Conservation (phyloP, 2,888 invertebrate genomes). For the Hymenopus coronatus region DNA sequence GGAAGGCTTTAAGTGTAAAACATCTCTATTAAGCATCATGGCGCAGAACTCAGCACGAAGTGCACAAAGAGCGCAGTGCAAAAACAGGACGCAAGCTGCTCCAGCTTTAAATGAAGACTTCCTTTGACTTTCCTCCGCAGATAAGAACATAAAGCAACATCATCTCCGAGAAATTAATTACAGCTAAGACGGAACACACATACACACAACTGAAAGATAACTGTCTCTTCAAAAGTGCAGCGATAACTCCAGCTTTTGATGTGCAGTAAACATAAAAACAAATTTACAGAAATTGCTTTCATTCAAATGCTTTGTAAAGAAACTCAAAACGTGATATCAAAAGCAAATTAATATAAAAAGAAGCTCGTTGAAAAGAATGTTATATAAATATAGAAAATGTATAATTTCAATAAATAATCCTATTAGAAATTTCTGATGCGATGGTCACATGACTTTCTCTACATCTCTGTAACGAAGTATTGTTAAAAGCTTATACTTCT, state of each 20-base stretch:
- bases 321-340: no score
- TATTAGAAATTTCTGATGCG: no score
- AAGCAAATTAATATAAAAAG: no score
- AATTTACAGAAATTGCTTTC: background rate
- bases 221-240: background rate
- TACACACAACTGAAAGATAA: background rate
- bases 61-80: background rate
- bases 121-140: background rate
- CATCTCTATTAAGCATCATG: background rate
- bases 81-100: background rate
- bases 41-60: background rate
- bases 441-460: no score
- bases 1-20: background rate
- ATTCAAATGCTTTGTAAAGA: background rate
- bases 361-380: no score
- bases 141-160: background rate
- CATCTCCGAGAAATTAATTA: background rate
- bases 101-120: background rate
- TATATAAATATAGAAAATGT: no score
- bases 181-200: background rate
- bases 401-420: no score
- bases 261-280: background rate
- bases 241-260: background rate
- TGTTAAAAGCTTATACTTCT: no score
- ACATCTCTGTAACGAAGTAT: no score